Conservation (phyloP, 2,113 vertebrate genomes). For the Prinia subflava region DNA sequence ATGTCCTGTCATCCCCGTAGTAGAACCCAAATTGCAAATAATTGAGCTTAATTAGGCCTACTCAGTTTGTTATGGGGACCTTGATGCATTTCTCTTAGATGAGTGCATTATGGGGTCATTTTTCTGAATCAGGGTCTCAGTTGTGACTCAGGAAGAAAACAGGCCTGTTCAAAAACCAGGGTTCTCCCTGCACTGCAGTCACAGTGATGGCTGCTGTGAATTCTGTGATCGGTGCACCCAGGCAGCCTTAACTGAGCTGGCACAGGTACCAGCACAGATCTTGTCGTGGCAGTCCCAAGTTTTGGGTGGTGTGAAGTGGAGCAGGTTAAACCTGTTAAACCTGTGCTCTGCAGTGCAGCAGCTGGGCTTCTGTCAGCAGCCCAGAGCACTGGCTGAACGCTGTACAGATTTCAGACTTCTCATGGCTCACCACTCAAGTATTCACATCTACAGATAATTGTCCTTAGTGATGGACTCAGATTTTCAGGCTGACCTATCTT, state of each 20-base stretch:
- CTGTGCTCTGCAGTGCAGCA: neutral
- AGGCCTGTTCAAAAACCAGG: accelerated
- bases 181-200: neutral
- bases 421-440: neutral
- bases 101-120: neutral
- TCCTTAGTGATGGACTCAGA: neutral
- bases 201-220: neutral
- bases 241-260: neutral
- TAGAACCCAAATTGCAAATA: neutral
- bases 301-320: neutral
- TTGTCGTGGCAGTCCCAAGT: neutral
- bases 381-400: neutral
- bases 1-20: neutral
- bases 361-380: accelerated
- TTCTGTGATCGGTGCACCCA: neutral
- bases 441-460: neutral
- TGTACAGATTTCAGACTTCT: neutral
- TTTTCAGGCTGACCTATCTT: neutral
- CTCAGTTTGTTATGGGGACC: neutral
- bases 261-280: neutral
- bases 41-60: neutral
- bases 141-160: neutral
- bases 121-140: neutral
- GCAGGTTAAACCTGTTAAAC: neutral
- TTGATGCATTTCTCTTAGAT: neutral